phyloP scores from a whole-genome alignment of 1,140 invertebrate genomes.

The Meteorus sp. region DNA sequence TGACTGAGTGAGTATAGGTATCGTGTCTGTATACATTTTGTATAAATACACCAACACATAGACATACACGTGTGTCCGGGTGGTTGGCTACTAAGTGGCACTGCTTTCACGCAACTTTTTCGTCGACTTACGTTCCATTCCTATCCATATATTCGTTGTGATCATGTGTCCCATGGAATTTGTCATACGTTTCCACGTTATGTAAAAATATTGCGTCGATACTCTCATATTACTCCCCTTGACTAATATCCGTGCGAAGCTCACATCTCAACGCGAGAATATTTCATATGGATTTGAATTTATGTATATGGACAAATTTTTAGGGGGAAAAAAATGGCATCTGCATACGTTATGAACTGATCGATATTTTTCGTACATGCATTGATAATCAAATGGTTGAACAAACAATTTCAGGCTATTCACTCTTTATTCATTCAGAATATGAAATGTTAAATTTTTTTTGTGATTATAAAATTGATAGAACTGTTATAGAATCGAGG shows the following conservation, averaged over 20 bases:
- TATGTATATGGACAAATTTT: background rate
- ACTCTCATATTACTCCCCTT: constrained; percentile 23
- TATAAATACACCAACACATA: background rate
- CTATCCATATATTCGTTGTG: background rate
- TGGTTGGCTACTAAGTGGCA: constrained; percentile 12
- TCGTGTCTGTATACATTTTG: background rate
- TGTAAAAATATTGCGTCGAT: constrained; percentile 15
- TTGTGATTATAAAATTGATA: too few relatives aligned
- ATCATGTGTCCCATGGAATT: constrained; percentile 18
- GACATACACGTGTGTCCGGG: background rate
- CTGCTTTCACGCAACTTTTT: constrained; percentile 1
- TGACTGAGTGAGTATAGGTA: too few relatives aligned
- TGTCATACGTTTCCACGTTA: constrained; percentile 21
- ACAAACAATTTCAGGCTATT: too few relatives aligned
- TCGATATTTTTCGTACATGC: constrained; percentile 13
- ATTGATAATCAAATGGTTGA: constrained; percentile 16
- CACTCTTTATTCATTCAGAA: too few relatives aligned
- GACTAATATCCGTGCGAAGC: constrained; percentile 29
- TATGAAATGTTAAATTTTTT: too few relatives aligned
- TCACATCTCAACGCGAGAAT: too few relatives aligned
- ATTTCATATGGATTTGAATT: too few relatives aligned
- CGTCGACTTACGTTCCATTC: too few relatives aligned
- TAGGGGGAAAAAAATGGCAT: constrained; percentile 7
- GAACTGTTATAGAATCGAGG: too few relatives aligned
- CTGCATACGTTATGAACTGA: constrained; percentile 20